Percentiles rank a stretch among this genome's conserved stretches.
phyloP scores from a whole-genome alignment of 2,888 invertebrate species.

The Clepsis dumicolana region DNA sequence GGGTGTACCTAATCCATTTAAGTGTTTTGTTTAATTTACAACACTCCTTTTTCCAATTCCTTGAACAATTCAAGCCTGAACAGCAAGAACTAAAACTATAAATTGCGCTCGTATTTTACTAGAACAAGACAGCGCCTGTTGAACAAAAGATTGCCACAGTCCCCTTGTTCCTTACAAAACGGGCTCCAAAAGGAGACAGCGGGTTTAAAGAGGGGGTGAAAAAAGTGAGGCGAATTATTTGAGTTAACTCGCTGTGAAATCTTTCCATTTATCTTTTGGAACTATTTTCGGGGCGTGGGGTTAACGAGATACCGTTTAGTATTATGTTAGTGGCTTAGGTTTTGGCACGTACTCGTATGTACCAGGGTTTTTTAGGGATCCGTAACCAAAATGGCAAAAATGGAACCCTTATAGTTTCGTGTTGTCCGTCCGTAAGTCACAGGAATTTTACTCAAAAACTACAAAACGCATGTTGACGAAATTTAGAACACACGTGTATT shows the following conservation, averaged over 20 bases:
- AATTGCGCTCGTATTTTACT: constrained; percentile 36
- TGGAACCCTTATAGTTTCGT: too few relatives aligned
- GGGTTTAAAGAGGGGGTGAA: constrained; percentile 47
- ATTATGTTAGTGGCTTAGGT: constrained; percentile 2
- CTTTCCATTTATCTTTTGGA: constrained; percentile 67
- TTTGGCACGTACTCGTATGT: not conserved
- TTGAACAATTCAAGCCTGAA: constrained; percentile 30
- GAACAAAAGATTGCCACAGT: not conserved
- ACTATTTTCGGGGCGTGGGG: constrained; percentile 53
- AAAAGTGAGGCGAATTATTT: constrained; percentile 70
- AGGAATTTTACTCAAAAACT: too few relatives aligned
- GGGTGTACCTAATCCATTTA: not conserved
- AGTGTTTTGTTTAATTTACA: not conserved
- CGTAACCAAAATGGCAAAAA: too few relatives aligned
- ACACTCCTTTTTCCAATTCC: not conserved
- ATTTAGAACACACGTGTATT: too few relatives aligned
- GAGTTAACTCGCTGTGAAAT: constrained; percentile 71
- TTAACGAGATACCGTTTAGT: constrained; percentile 46
- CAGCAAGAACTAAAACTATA: constrained; percentile 32
- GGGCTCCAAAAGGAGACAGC: not conserved
- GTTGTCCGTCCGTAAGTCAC: too few relatives aligned
- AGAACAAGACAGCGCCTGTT: constrained; percentile 15
- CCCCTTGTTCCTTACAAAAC: not conserved
- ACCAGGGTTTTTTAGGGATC: too few relatives aligned
- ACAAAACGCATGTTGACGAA: too few relatives aligned